phyloP scores from a whole-genome alignment of 2,888 invertebrate species.

The Heliconius ethilla region DNA sequence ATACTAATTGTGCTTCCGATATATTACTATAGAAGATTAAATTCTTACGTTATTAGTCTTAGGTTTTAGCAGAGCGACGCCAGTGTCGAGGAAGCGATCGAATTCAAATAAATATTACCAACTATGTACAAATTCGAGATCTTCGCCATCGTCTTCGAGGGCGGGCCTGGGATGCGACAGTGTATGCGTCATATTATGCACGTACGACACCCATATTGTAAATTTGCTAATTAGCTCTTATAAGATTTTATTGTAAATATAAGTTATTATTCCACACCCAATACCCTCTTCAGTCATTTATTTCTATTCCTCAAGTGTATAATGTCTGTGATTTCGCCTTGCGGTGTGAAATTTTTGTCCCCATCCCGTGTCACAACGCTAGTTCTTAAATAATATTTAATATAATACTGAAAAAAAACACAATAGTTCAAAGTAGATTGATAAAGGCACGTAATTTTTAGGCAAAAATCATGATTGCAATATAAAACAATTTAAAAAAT shows the following conservation, averaged over 20 bases:
- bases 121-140: conserved; percentile 44
- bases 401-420: neutral
- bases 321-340: conserved; percentile 10
- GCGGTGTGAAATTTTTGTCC: neutral
- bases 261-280: conserved; percentile 19
- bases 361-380: conserved; percentile 17
- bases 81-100: conserved; percentile 38
- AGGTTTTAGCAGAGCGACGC: conserved; percentile 43
- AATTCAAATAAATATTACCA: conserved; percentile 46
- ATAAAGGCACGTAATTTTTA: conserved; percentile 33
- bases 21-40: conserved; percentile 43
- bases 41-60: conserved; percentile 45
- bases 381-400: neutral
- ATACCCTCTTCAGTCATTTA: conserved; percentile 20
- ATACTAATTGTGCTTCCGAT: conserved; percentile 48
- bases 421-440: conserved; percentile 9
- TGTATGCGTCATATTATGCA: neutral
- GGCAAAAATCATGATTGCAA: conserved; percentile 21
- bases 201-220: neutral
- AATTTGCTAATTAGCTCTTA: neutral
- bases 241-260: neutral
- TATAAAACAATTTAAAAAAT: neutral
- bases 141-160: conserved; percentile 17
- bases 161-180: conserved; percentile 16
- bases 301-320: conserved; percentile 9